Evolutionary conservation across 2,888 invertebrate species (phyloP).

Genomic region (Eupeodes latifasciatus): DNA sequence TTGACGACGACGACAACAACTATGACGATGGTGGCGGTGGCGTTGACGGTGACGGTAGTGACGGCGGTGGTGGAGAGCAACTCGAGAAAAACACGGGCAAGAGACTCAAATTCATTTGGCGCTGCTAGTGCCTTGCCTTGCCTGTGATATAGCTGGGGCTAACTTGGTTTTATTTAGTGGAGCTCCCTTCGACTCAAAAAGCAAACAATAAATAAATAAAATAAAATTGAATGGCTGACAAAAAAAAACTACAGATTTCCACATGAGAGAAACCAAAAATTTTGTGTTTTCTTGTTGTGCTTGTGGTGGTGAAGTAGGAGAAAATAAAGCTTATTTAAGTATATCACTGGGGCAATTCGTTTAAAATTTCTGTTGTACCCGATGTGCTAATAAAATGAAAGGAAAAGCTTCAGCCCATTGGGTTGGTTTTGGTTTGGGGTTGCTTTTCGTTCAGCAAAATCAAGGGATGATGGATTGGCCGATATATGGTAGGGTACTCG

Average conservation of each 20-base stretch:
- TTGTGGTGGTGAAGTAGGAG: constrained; percentile 63
- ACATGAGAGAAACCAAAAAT: constrained; percentile 69
- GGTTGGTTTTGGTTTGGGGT: constrained; percentile 20
- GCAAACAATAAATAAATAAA: constrained; percentile 43
- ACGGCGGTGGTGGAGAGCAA: constrained; percentile 52
- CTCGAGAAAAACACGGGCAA: constrained; percentile 49
- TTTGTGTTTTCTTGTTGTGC: constrained; percentile 19
- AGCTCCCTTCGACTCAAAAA: constrained; percentile 60
- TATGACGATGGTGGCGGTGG: not conserved
- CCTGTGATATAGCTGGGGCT: constrained; percentile 47
- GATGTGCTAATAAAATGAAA: constrained; percentile 7
- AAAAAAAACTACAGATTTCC: constrained; percentile 20
- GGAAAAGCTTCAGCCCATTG: constrained; percentile 38
- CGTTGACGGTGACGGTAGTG: not conserved
- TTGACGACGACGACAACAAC: constrained; percentile 1
- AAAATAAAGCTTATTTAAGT: constrained; percentile 70
- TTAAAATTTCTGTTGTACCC: not conserved
- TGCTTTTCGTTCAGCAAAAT: not conserved
- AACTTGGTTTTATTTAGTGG: constrained; percentile 28
- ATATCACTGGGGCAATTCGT: constrained; percentile 70
- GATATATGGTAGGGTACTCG: constrained; percentile 23
- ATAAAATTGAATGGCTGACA: constrained; percentile 11
- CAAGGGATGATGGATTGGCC: constrained; percentile 66
- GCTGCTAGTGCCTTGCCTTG: constrained; percentile 49
- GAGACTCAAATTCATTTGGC: constrained; percentile 74